A percentile compares a stretch with the other conserved stretches of the same genome.
These are phyloP conservation scores for Margaritifera margaritifera DNA, from an alignment of 2,888 invertebrate species.

Conservation along the genomic window DNA sequence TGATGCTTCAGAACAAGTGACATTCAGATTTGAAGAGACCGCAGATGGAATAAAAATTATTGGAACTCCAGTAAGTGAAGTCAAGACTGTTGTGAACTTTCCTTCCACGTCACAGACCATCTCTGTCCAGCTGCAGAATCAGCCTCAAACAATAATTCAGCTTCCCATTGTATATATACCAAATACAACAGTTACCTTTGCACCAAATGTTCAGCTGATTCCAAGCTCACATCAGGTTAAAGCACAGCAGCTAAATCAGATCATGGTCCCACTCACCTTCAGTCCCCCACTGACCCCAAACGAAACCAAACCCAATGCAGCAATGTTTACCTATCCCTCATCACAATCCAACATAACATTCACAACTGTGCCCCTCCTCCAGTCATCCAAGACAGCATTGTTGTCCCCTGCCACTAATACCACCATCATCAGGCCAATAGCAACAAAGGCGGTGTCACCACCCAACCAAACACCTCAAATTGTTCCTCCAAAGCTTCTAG, in stretches of 20 bases:
- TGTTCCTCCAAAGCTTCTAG: conserved; percentile 24
- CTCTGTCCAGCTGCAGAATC: conserved; percentile 37
- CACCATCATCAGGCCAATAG: conserved; percentile 26
- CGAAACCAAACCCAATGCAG: conserved; percentile 20
- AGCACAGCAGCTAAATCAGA: conserved; percentile 38
- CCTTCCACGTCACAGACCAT: conserved; percentile 15
- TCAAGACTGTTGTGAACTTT: too few relatives aligned
- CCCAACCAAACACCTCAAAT: conserved; percentile 27
- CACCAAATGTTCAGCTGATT: conserved; percentile 32
- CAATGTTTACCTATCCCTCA: conserved; percentile 29
- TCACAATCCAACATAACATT: conserved; percentile 17
- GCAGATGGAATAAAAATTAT: neutral
- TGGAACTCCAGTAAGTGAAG: too few relatives aligned
- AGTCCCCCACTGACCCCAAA: conserved; percentile 48
- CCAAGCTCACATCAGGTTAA: conserved; percentile 33
- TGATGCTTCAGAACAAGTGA: neutral
- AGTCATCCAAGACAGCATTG: conserved; percentile 8
- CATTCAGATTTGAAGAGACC: conserved; percentile 5
- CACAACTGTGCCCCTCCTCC: conserved; percentile 27
- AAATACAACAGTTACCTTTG: conserved; percentile 7
- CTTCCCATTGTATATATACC: conserved; percentile 34
- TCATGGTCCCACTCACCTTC: conserved; percentile 50
- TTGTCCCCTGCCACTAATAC: conserved; percentile 3
- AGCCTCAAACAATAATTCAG: conserved; percentile 38
- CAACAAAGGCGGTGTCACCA: conserved; percentile 28